A percentile compares a stretch with the other conserved stretches of the same genome.
phyloP scores from a whole-genome alignment of 1,140 invertebrate species.

The Atta cephalotes region DNA sequence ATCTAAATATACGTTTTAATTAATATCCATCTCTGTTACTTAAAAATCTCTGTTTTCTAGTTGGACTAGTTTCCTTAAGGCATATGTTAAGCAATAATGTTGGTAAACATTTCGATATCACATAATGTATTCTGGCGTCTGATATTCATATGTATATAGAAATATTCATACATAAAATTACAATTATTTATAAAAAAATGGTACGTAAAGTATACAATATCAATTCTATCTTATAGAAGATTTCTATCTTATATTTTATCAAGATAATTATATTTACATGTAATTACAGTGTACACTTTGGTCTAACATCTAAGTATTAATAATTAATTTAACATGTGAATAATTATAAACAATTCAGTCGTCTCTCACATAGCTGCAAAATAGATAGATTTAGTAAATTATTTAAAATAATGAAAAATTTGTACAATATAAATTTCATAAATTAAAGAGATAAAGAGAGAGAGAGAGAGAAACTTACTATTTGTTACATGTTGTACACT shows the following conservation, averaged over 20 bases:
- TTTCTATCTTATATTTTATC: conserved; percentile 2
- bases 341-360: conserved; percentile 27
- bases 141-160: not conserved
- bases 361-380: conserved; percentile 39
- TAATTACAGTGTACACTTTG: conserved; percentile 14
- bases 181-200: conserved; percentile 25
- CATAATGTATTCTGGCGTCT: conserved; percentile 4
- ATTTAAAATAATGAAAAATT: not conserved
- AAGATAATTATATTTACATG: conserved; percentile 10
- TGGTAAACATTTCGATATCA: conserved; percentile 32
- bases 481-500: conserved; percentile 1
- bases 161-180: not conserved
- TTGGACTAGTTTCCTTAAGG: conserved; percentile 30
- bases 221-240: conserved; percentile 6
- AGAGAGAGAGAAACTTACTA: not conserved
- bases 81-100: conserved; percentile 10
- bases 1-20: not conserved
- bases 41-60: not conserved
- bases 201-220: not conserved
- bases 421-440: not conserved
- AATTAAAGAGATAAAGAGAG: not conserved
- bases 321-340: conserved; percentile 22
- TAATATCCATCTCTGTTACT: not conserved
- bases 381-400: conserved; percentile 13
- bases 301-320: not conserved